Conservation (phyloP, 2,888 invertebrate species). For the Leptopilina syphax region DNA sequence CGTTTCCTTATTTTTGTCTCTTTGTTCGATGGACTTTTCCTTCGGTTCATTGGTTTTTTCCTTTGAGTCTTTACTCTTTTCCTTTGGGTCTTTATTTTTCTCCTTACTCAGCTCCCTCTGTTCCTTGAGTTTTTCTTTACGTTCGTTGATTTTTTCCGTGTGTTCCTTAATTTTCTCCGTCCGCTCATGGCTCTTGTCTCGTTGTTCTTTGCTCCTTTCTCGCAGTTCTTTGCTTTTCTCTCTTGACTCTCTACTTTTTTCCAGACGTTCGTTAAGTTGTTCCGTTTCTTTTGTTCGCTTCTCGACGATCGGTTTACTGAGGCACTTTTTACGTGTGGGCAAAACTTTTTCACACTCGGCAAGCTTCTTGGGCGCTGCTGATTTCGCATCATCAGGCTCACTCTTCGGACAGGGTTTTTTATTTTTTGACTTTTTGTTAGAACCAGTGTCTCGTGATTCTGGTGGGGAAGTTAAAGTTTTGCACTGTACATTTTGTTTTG, state of each 20-base stretch:
- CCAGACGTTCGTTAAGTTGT: constrained; percentile 45
- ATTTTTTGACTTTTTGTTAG: constrained; percentile 45
- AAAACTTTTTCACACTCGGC: constrained; percentile 51
- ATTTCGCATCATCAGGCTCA: constrained; percentile 43
- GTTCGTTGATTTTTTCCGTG: constrained; percentile 31
- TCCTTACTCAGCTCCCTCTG: constrained; percentile 34
- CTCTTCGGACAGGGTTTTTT: constrained; percentile 48
- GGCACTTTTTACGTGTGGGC: constrained; percentile 68
- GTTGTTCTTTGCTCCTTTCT: constrained; percentile 77
- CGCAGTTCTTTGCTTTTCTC: constrained; percentile 39
- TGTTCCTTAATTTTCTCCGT: constrained; percentile 42
- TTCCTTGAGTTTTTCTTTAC: constrained; percentile 11
- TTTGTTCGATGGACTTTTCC: constrained; percentile 25
- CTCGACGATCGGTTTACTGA: constrained; percentile 55
- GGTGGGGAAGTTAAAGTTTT: constrained; percentile 40
- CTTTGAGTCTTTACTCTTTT: no score
- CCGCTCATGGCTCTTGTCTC: constrained; percentile 43
- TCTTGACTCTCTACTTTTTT: constrained; percentile 45
- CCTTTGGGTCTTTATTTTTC: constrained; percentile 45
- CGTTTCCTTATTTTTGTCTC: neutral
- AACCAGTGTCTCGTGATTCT: constrained; percentile 25
- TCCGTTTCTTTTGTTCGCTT: constrained; percentile 78
- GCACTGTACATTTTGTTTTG: constrained; percentile 32
- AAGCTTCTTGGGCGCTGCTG: constrained; percentile 42
- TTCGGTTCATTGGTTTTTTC: constrained; percentile 6